Evolutionary conservation across 2,797 vertebrate species (phyloP), one percentile per base, ranked within the genome.

Genomic region (Myioborus melanocephalus): DNA sequence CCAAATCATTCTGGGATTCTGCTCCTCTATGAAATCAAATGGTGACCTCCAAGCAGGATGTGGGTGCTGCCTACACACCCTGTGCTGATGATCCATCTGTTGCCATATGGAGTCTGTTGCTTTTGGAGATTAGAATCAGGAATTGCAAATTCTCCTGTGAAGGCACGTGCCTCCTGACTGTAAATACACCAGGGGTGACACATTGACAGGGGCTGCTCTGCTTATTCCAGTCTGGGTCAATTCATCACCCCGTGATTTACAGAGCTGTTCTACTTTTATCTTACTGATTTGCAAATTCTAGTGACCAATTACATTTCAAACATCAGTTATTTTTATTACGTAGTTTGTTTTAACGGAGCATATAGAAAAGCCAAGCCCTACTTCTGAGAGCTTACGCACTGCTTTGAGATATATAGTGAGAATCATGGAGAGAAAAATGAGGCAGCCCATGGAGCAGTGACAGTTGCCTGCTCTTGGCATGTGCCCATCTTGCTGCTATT

Each of bases 241-340:
- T 95, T 78, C 82, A 71, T 92, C 93, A 85, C 52, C 69, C 64
- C 1, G 26, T 89, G 93, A 94, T 95, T 94, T 95, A 95, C 71
- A 71, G 84, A 93, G 68, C 89, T 83, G 78, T 46, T 92, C 92
- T 30, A 50, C 86, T 92, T 92, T 91, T 70, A 95, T 94, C 95
- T 95, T 81, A 93, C 79, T 86, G 91, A 92, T 95, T 95, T 96
- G 87, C 92, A 95, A 94, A 95, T 95, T 94, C 95, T 66, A 55
- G 87, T 91, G 91, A 92, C 89, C 94, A 96, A 93, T 92, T 94
- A 83, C 87, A 89, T 94, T 96, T 91, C 91, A 87, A 92, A 87
- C 93, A 93, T 94, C 79, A 69, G 93, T 95, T 96, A 93, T 94
- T 96, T 96, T 96, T 96, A 95, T 83, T 81, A 83, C 43, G 35